Base-by-base conservation (phyloP, 2,113 vertebrate genomes). In the Mastomys coucha region DNA sequence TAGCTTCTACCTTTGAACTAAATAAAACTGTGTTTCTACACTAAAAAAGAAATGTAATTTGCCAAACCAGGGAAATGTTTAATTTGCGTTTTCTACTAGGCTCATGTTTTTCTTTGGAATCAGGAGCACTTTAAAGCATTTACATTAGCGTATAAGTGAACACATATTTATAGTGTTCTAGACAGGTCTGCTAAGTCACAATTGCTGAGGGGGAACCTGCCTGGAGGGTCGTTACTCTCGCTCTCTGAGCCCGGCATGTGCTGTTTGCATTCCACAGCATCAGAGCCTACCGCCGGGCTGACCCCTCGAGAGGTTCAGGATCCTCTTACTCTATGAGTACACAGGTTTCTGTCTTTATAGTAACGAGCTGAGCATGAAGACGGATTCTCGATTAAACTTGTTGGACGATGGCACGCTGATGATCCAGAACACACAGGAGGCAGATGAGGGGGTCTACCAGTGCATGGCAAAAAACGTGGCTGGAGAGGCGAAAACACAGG, bases 391-490 rank as follows among this genome's bases (percentile, higher is more conserved):
- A 94, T 97, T 99, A 90, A 99, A 99, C 98, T 98, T 99, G 96
- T 98, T 99, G 96, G 99, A 99, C 87, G 99, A 99, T 2, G 99
- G 99, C 16, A 99, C 99, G 0, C 98, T 99, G 94, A 99, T 99
- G 99, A 99, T 99, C 97, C 99, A 99, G 96, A 99, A 99, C 98
- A 99, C 99, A 1, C 99, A 99, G 97, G 99, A 99, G 98, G 99
- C 99, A 0, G 99, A 99, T 96, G 99, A 99, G 98, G 99, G 99
- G 56, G 98, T 99, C 63, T 99, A 99, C 97, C 99, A 99, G 82
- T 99, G 99, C 97, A 99, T 99, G 99, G 99, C 99, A 42, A 99
- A 99, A 97, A 99, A 99, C 10, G 99, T 99, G 91, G 99, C 99
- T 0, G 99, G 99, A 75, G 99, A 99, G 98, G 99, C 99, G 80